phyloP scores from a whole-genome alignment of 2,888 invertebrate species.

The Marronus borbonicus region DNA sequence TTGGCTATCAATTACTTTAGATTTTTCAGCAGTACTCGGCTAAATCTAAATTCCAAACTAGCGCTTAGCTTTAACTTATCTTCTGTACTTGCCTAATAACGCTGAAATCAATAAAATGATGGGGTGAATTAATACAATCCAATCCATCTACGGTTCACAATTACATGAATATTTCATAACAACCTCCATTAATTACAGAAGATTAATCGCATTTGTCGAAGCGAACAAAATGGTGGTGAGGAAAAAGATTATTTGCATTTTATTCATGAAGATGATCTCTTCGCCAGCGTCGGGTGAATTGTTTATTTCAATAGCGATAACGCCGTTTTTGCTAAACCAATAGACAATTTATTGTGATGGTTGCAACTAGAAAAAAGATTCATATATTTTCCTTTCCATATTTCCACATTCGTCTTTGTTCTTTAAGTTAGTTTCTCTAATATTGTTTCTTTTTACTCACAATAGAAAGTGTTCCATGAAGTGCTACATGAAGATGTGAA shows the following conservation, averaged over 20 bases:
- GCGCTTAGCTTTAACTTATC: not conserved
- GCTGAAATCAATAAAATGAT: slow-evolving; percentile 30
- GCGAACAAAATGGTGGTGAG: not conserved
- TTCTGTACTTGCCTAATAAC: not conserved
- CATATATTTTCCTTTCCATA: not conserved
- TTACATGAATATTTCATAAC: slow-evolving; percentile 43
- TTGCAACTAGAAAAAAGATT: not conserved
- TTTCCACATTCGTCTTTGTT: not conserved
- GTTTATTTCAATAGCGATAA: not conserved
- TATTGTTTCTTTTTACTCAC: not conserved
- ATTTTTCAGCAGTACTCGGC: too few species aligned
- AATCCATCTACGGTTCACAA: slow-evolving; percentile 30
- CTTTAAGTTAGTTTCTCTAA: not conserved
- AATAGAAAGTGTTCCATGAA: too few species aligned
- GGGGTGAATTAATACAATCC: slow-evolving; percentile 15
- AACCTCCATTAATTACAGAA: slow-evolving; percentile 29
- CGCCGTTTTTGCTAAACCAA: not conserved
- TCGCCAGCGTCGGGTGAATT: not conserved
- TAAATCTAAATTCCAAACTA: not conserved
- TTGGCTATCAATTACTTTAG: too few species aligned
- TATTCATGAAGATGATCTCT: slow-evolving; percentile 2
- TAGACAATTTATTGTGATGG: not conserved
- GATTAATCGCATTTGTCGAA: slow-evolving; percentile 36
- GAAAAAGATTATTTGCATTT: slow-evolving; percentile 7
- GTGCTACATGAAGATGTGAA: too few species aligned